Conservation (phyloP, 2,797 vertebrate genomes). For the Poecilia gillii region DNA sequence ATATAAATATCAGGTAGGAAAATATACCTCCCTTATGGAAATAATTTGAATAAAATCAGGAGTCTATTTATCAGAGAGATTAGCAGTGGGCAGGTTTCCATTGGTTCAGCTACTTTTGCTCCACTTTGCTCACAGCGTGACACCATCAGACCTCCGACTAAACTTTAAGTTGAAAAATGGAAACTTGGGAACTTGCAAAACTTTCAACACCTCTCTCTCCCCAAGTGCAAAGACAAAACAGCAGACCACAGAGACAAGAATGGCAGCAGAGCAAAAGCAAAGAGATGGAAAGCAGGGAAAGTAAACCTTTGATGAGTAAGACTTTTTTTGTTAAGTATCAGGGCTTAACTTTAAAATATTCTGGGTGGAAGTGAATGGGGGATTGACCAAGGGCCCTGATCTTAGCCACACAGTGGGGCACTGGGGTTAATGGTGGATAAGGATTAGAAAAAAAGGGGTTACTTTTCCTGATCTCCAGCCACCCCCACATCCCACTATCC, state of each 20-base stretch:
- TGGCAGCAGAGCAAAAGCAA: conserved; percentile 55
- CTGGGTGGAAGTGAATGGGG: conserved; percentile 81
- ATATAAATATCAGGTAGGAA: conserved; percentile 61
- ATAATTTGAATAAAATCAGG: conserved; percentile 44
- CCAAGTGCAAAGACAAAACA: conserved; percentile 73
- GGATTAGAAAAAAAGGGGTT: conserved; percentile 78
- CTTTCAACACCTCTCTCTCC: conserved; percentile 42
- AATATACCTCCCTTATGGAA: conserved; percentile 57
- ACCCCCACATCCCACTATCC: conserved; percentile 62
- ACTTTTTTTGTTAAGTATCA: conserved; percentile 79
- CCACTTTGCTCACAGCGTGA: conserved; percentile 73
- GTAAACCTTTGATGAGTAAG: conserved; percentile 81
- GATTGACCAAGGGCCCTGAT: conserved; percentile 87
- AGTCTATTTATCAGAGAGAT: conserved; percentile 54
- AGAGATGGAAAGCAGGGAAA: conserved; percentile 57
- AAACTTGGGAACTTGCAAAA: conserved; percentile 74
- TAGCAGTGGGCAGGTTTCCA: conserved; percentile 42
- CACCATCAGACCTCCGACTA: conserved; percentile 61
- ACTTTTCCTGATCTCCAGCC: conserved; percentile 78
- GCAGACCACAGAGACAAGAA: conserved; percentile 63
- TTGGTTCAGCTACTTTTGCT: conserved; percentile 46
- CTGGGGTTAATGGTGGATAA: conserved; percentile 87
- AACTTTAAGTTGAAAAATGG: conserved; percentile 71
- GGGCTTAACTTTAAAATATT: conserved; percentile 88
- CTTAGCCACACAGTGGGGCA: conserved; percentile 81